These are phyloP conservation scores for Mirza zaza DNA, from an alignment of 2,113 vertebrate genomes.

Conservation along the genomic window DNA sequence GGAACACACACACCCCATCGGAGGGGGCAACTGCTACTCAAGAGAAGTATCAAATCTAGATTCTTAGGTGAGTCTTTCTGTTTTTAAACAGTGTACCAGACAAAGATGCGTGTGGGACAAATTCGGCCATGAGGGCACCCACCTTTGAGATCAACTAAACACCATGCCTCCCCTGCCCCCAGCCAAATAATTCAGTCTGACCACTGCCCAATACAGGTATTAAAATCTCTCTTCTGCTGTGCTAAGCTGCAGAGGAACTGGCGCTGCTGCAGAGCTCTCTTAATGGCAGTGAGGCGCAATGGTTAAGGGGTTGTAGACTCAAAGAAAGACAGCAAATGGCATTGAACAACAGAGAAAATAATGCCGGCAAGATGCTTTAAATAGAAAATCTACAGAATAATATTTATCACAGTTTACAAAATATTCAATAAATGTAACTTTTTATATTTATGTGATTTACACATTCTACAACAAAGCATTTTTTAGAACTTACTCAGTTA, in stretches of 20 bases:
- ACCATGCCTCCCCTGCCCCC: too few species aligned
- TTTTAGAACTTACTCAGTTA: neutral
- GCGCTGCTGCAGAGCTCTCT: neutral
- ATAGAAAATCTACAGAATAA: neutral
- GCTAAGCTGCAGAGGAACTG: neutral
- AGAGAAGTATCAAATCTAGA: neutral
- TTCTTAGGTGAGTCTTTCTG: neutral
- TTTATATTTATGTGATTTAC: neutral
- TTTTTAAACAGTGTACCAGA: neutral
- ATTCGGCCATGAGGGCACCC: neutral
- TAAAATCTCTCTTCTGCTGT: neutral
- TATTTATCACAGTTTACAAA: neutral
- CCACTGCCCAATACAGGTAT: neutral
- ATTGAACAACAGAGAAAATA: neutral
- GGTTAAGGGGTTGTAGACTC: neutral
- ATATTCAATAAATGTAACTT: neutral
- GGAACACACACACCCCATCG: fast-evolving
- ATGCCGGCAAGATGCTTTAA: neutral
- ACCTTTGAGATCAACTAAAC: neutral
- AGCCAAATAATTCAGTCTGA: neutral
- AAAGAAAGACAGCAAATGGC: neutral
- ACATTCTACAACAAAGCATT: neutral
- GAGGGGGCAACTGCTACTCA: too few species aligned
- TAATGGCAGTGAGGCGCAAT: too few species aligned
- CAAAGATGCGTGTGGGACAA: neutral